Percentiles rank a stretch among this genome's conserved stretches.
These are phyloP conservation scores for Acanthornis magna DNA, from an alignment of 2,797 vertebrate species.

Conservation along the genomic window DNA sequence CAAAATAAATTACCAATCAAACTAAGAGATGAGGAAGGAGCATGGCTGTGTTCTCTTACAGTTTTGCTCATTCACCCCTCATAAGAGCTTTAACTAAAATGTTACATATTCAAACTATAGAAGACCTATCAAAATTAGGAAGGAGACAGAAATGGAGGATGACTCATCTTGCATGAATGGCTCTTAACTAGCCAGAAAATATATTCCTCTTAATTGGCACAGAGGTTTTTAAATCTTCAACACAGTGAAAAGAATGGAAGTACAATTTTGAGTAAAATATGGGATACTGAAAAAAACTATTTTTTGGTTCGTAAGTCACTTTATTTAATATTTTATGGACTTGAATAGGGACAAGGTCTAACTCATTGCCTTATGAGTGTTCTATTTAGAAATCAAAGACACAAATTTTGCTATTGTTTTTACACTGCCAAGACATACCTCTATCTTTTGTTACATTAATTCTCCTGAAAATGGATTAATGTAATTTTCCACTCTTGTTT, in stretches of 20 bases:
- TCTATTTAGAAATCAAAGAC: neutral
- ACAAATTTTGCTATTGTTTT: neutral
- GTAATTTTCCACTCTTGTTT: neutral
- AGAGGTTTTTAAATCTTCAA: neutral
- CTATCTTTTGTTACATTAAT: neutral
- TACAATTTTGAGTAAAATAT: neutral
- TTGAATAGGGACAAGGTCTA: neutral
- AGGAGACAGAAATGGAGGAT: neutral
- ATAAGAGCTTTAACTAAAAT: neutral
- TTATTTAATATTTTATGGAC: neutral
- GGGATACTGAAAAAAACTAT: fast-evolving
- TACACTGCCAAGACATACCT: neutral
- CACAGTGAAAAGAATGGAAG: neutral
- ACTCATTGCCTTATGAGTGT: neutral
- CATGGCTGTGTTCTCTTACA: neutral
- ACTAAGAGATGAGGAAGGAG: neutral
- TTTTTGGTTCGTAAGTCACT: neutral
- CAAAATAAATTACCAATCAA: neutral
- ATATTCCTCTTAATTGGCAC: neutral
- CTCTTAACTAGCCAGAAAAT: neutral
- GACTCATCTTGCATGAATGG: neutral
- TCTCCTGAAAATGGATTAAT: neutral
- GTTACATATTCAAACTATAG: neutral
- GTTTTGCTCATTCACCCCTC: neutral
- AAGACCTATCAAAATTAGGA: neutral